Evolutionary conservation across 2,113 vertebrate genomes (phyloP).

Genomic region (Aphelocoma coerulescens): DNA sequence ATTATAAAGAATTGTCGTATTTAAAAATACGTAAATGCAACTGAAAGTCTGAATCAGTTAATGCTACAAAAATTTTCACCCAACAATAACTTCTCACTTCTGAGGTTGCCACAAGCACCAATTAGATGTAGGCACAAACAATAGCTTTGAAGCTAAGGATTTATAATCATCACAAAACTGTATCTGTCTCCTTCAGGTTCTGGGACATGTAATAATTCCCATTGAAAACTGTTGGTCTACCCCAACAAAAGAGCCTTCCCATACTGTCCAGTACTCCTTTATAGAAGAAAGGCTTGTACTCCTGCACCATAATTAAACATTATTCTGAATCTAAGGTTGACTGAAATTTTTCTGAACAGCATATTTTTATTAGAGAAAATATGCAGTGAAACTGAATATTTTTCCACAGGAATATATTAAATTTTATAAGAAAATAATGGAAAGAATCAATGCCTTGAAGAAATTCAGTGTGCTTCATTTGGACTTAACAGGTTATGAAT

Average conservation of each 20-base stretch:
- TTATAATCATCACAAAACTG: neutral
- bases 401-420: neutral
- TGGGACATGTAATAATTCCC: constrained; percentile 69
- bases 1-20: neutral
- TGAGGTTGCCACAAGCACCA: neutral
- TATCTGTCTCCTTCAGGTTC: constrained; percentile 50
- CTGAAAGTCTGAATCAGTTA: neutral
- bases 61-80: neutral
- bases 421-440: neutral
- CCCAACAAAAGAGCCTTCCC: constrained; percentile 72
- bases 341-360: neutral
- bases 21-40: neutral
- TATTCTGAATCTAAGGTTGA: neutral
- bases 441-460: neutral
- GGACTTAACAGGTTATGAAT: neutral
- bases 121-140: neutral
- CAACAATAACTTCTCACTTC: neutral
- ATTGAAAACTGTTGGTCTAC: constrained; percentile 78
- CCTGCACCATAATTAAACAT: neutral
- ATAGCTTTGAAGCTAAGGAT: neutral
- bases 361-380: neutral
- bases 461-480: neutral
- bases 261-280: neutral
- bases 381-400: neutral
- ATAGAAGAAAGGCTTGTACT: neutral